Conservation (phyloP, 2,888 invertebrate genomes). For the Ectropis crepuscularia region DNA sequence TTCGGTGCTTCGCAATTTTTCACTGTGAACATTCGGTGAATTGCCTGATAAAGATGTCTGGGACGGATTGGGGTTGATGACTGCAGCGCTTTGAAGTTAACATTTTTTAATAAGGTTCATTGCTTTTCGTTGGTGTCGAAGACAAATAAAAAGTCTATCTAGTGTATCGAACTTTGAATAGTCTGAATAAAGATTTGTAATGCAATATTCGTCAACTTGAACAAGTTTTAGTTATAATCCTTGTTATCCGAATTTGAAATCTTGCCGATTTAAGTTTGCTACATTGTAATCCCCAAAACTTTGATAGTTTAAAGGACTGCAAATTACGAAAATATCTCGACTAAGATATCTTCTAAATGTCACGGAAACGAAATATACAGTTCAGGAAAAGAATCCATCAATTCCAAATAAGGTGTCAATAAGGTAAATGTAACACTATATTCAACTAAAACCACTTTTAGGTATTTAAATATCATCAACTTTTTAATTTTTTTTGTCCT, state of each 20-base stretch:
- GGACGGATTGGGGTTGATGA: neutral
- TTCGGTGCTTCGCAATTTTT: constrained; percentile 9
- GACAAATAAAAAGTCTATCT: neutral
- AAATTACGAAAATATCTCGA: neutral
- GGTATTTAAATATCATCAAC: constrained; percentile 6
- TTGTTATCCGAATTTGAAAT: constrained; percentile 1
- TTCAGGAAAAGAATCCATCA: neutral
- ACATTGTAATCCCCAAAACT: constrained; percentile 1
- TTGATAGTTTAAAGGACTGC: neutral
- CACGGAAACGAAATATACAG: neutral
- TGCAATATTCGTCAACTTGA: neutral
- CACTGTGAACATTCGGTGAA: constrained; percentile 4
- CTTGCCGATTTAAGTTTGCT: neutral
- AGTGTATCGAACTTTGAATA: neutral
- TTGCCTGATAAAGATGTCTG: neutral
- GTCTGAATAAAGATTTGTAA: constrained; percentile 3
- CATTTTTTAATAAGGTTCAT: constrained; percentile 10
- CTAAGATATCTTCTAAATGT: neutral
- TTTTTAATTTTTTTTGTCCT: constrained; percentile 16
- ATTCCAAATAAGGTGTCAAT: neutral
- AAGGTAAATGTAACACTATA: neutral
- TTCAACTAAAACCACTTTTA: constrained; percentile 3
- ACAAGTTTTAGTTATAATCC: neutral
- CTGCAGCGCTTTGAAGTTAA: constrained; percentile 4
- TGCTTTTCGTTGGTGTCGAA: neutral